Evolutionary conservation across 2,113 vertebrate genomes (phyloP).

Genomic region (Pituophis catenifer): DNA sequence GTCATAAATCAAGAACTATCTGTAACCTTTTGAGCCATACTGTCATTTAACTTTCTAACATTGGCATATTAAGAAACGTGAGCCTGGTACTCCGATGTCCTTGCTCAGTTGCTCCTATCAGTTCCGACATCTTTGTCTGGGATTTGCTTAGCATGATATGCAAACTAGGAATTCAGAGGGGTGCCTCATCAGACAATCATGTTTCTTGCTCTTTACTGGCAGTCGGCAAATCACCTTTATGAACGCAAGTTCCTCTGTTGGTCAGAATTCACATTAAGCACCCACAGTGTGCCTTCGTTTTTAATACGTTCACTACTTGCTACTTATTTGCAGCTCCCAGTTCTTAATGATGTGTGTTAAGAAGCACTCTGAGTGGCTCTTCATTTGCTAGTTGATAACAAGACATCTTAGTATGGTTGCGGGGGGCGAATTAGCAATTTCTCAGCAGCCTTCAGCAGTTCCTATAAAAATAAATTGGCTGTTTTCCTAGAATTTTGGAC

Average conservation of each 20-base stretch:
- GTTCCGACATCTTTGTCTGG: not conserved
- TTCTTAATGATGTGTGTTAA: not conserved
- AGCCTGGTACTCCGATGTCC: not conserved
- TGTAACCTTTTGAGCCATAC: no score
- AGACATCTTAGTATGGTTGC: not conserved
- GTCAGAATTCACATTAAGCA: not conserved
- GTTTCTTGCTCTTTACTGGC: not conserved
- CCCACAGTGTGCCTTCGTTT: not conserved
- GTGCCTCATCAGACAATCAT: not conserved
- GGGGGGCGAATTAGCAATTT: not conserved
- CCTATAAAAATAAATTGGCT: not conserved
- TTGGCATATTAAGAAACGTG: not conserved
- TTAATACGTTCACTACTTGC: not conserved
- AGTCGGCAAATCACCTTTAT: not conserved
- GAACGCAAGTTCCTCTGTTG: not conserved
- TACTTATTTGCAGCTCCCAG: not conserved
- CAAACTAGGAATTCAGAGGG: not conserved
- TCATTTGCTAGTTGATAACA: not conserved
- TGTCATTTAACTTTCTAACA: not conserved
- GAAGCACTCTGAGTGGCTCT: not conserved
- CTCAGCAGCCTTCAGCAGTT: not conserved
- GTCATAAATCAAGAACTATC: no score
- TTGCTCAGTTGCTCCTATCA: not conserved
- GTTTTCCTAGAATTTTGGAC: not conserved
- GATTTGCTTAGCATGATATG: not conserved